phyloP scores from a whole-genome alignment of 2,888 invertebrate genomes.

The Meta bourneti region DNA sequence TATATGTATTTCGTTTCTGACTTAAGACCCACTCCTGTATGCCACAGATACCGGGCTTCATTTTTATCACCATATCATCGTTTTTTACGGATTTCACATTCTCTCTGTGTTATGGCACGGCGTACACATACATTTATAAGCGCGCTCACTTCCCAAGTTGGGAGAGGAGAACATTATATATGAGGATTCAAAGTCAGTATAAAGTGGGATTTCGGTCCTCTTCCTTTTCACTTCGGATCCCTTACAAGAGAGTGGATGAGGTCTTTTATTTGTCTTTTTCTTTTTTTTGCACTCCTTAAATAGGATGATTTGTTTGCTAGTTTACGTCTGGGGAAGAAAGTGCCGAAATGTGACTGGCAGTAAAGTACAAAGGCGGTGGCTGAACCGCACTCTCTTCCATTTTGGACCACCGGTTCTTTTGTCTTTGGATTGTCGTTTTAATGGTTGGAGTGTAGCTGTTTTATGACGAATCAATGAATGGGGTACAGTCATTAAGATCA shows the following conservation, averaged over 20 bases:
- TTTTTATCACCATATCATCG: slow-evolving; percentile 60
- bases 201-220: slow-evolving; percentile 43
- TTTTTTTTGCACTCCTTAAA: slow-evolving; percentile 29
- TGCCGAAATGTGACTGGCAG: slow-evolving; percentile 33
- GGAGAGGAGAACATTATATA: slow-evolving; percentile 28
- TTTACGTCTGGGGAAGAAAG: slow-evolving; percentile 44
- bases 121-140: slow-evolving; percentile 22
- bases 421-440: too few relatives aligned
- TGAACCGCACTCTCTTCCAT: background rate
- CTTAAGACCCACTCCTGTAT: slow-evolving; percentile 51
- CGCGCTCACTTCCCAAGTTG: background rate
- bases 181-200: slow-evolving; percentile 54
- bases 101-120: background rate
- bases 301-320: slow-evolving; percentile 67
- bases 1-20: background rate
- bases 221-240: background rate
- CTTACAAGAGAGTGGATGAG: background rate
- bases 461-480: too few relatives aligned
- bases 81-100: slow-evolving; percentile 7
- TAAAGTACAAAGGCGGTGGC: background rate
- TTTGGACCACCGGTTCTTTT: background rate
- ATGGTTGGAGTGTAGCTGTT: background rate
- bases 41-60: slow-evolving; percentile 54
- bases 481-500: background rate
- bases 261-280: slow-evolving; percentile 28